Percentiles rank a stretch among this genome's conserved stretches.
These are phyloP conservation scores for Epinephelus fuscoguttatus DNA, from an alignment of 2,113 vertebrate genomes.

Conservation along the genomic window DNA sequence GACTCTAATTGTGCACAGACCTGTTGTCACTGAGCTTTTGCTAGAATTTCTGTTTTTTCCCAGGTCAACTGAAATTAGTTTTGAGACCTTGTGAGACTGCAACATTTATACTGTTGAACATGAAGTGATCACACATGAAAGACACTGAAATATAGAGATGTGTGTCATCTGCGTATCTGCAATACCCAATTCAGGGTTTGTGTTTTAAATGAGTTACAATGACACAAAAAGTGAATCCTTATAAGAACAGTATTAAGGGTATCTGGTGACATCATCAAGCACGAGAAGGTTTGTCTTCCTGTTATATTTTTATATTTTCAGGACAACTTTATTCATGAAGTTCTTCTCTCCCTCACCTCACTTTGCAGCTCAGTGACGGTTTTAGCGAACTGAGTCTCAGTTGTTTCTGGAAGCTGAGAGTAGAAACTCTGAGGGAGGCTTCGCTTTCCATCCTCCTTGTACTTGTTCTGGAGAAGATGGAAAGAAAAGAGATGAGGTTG, in stretches of 20 bases:
- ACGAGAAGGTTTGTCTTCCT: too few species aligned
- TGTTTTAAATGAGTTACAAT: too few species aligned
- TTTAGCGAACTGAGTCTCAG: constrained; percentile 53
- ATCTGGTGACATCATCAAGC: too few species aligned
- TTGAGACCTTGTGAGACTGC: too few species aligned
- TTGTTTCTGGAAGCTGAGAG: constrained; percentile 69
- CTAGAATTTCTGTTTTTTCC: too few species aligned
- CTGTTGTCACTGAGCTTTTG: too few species aligned
- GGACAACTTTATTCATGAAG: background rate
- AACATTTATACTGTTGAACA: too few species aligned
- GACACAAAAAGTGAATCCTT: too few species aligned
- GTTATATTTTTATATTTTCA: too few species aligned
- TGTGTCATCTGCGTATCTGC: constrained; percentile 14
- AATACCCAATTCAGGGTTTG: background rate
- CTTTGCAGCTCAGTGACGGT: constrained; percentile 86
- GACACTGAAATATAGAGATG: background rate
- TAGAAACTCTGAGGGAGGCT: constrained; percentile 70
- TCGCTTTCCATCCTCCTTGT: constrained; percentile 62
- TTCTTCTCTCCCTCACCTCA: constrained; percentile 53
- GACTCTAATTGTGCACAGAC: too few species aligned
- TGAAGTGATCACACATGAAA: background rate
- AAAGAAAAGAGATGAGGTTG: background rate
- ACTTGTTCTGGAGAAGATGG: constrained; percentile 65
- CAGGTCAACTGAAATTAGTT: too few species aligned
- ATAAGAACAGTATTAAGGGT: too few species aligned